Base-by-base conservation (phyloP, 2,113 vertebrate species). In the Antigone vipio region DNA sequence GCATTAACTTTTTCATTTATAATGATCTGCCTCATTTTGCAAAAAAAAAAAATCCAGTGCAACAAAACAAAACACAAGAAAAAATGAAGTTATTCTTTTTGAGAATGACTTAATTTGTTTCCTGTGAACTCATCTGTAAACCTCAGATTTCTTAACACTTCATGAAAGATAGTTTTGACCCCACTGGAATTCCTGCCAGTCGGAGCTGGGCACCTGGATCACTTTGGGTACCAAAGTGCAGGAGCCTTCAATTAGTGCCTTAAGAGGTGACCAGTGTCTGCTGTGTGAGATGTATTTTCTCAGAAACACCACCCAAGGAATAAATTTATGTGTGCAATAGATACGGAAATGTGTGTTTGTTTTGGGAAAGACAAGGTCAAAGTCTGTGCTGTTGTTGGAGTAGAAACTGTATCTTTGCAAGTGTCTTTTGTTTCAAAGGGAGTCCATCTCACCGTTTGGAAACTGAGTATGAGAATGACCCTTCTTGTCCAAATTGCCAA, bases 331-430 rank as follows among this genome's bases (percentile, higher is more conserved):
- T 15, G 14, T 76, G 30, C 3, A 35, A 29, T 9, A 79, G 34
- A 32, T 59, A 72, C 23, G 92, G 58, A 93, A 90, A 90, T 20
- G 6, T 19, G 6, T 64, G 17, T 12, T 67, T 75, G 14, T 60
- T 68, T 93, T 6, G 45, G 63, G 24, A 83, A 82, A 88, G 27
- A 40, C 30, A 23, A 68, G 42, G 40, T 72, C 56, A 79, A 90
- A 59, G 3, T 22, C 35, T 76, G 49, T n/a, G 30, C 21, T 73
- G 13, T 8, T 6, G 1, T 40, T 0, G 0, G 18, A 77, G 12
- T 29, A 42, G 55, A 91, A 81, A 55, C 15, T 79, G 58, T 18
- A 94, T 30, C 18, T 85, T 49, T 88, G 38, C 42, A 86, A 53
- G 11, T 0, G 1, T 49, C 53, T 55, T 87, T 47, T 66, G 23